Evolutionary conservation across 2,888 invertebrate genomes (phyloP), one percentile per base, ranked within the genome.

Genomic region (Beris morrisii): DNA sequence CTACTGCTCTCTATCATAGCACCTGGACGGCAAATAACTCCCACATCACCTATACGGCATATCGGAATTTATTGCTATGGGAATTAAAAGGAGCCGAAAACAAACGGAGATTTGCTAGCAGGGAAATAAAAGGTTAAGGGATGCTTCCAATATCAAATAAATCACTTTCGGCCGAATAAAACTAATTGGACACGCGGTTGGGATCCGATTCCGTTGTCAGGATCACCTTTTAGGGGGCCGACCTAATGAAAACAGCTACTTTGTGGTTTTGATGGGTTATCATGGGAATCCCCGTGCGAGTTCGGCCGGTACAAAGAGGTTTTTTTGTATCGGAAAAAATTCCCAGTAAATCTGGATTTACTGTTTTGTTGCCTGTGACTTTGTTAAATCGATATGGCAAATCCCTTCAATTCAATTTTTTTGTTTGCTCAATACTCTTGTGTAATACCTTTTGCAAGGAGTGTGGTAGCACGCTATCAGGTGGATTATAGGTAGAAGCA

Each of bases 331-430:
- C 52, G 52, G 28, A 48, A 52, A 52, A 7, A 7, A 54, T 31
- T 1, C 54, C 32, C n/a, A 43, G 13, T n/a, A 7, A 56, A 56
- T 43, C n/a, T 38, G 43, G 38, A 56, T 56, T 56, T 7, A 4
- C 12, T 53, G n/a, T 38, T 15, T 28, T 52, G 38, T 61, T 52
- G 22, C 32, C 43, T n/a, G 52, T 52, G 50, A 61, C 50, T 61
- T 61, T 61, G 50, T 61, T 61, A 43, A 61, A 61, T 61, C 61
- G 61, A 61, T 61, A 50, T 61, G 22, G 50, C 15, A 38, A 32
- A 61, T 61, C 38, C 50, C 46, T 38, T 56, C 6, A 38, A 15
- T 43, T n/a, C 12, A 22, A 31, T 31, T 31, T n/a, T n/a, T 28
- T 61, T 61, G 61, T 61, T 61, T 61, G 61, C 52, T 52, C 61